Base-by-base conservation (phyloP, 2,113 vertebrate species). In the Cyprinodon brontotheroides region DNA sequence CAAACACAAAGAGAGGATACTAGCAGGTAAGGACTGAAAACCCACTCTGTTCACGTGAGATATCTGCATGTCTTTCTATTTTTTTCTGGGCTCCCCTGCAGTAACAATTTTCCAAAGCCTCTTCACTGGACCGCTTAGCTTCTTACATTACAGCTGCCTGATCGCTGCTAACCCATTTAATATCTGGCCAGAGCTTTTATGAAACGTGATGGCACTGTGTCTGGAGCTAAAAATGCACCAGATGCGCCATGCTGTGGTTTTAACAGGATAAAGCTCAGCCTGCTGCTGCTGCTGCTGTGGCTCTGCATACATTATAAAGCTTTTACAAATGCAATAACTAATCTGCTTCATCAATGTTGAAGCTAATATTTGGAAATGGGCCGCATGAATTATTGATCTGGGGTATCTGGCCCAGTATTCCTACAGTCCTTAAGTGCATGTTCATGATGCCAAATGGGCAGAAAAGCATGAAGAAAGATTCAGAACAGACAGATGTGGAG, bases 1-100 rank as follows among this genome's bases (percentile, higher is more conserved):
- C 85, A 94, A 94, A 66, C 92, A 97, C 93, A 94, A 95, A 84
- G 93, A 96, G 72, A 93, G 93, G 92, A 96, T 97, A 87, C 93
- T 96, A 85, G 93, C 96, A 96, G 97, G 97, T 98, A 93, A 87
- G 70, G 57, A 17, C 63, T 67, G 67, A 37, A 50, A 45, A 74
- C 72, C 39, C 14, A 11, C 50, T 57, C 50, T 57, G 63, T 63
- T 48, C 70, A 61, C 81, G 59, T 65, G 74, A 78, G 64, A 37
- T 36, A 20, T 69, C 20, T 47, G 22, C 68, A 65, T 84, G 65
- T 50, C 38, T 68, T 66, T 83, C 53, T 68, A 45, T 38, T 13
- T 14, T 57, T 40, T 61, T 13, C 61, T 40, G 11, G 48, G 73
- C 65, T 83, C 75, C 90, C 72, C 83, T 85, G 86, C 74, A 67